phyloP scores from a whole-genome alignment of 2,888 invertebrate genomes.

The Tenthredo distinguenda region DNA sequence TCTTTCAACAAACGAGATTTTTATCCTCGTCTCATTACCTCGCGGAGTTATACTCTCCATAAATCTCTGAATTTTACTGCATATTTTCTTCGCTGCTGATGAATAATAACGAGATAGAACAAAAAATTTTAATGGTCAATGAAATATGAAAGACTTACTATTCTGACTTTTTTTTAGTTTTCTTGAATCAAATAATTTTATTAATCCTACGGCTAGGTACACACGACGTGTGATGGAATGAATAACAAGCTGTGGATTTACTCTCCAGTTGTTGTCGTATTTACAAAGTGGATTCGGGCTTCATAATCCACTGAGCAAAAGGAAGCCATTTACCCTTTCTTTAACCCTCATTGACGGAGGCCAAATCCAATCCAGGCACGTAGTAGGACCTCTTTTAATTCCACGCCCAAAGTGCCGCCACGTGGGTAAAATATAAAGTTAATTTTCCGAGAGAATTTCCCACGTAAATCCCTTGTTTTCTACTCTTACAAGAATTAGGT shows the following conservation, averaged over 20 bases:
- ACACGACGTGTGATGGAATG: neutral
- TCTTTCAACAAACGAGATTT: conserved; percentile 25
- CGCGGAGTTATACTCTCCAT: neutral
- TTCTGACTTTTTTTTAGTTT: neutral
- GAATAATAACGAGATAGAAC: neutral
- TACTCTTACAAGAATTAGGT: neutral
- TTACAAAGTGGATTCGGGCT: conserved; percentile 40
- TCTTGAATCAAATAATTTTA: neutral
- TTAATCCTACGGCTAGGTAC: neutral
- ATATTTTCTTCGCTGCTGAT: neutral
- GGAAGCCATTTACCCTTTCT: conserved; percentile 50
- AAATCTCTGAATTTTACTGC: neutral
- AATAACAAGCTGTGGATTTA: conserved; percentile 1
- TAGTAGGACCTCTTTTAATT: conserved; percentile 49
- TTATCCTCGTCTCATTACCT: conserved; percentile 1
- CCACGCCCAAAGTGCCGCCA: conserved; percentile 48
- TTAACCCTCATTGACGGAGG: conserved; percentile 47
- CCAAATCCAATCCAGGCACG: conserved; percentile 49
- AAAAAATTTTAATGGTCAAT: neutral
- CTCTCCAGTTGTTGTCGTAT: conserved; percentile 29
- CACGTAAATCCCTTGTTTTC: conserved; percentile 25
- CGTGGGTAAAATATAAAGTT: conserved; percentile 51
- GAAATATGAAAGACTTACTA: neutral
- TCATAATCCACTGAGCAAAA: conserved; percentile 45
- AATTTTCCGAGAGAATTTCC: conserved; percentile 21